These are phyloP conservation scores for Dendrocincla tyrannina DNA, from an alignment of 2,797 vertebrate species.

Conservation along the genomic window DNA sequence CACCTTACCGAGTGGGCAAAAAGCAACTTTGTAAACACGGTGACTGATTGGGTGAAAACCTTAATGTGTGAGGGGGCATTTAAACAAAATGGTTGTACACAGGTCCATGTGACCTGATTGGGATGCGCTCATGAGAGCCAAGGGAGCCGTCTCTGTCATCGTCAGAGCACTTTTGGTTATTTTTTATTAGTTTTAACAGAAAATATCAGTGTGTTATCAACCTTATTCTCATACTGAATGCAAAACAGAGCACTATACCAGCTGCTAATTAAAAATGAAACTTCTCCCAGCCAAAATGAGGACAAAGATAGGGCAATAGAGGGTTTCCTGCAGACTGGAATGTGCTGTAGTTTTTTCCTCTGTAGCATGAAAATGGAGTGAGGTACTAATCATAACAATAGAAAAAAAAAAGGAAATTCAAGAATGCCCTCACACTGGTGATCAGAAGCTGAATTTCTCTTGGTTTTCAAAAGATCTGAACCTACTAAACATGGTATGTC, in stretches of 20 bases:
- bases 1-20: neutral
- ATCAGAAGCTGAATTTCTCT: neutral
- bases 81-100: neutral
- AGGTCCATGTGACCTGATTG: neutral
- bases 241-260: neutral
- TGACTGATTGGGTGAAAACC: neutral
- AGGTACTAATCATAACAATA: neutral
- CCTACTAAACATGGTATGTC: neutral
- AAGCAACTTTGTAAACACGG: neutral
- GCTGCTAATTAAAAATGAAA: too few species aligned
- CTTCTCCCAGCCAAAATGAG: neutral
- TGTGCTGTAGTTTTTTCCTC: neutral
- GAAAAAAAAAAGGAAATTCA: neutral
- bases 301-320: neutral
- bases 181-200: neutral
- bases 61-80: rapidly evolving
- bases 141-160: neutral
- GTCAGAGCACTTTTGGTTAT: neutral
- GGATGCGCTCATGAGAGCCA: neutral
- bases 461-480: neutral
- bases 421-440: neutral
- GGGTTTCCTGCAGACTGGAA: neutral
- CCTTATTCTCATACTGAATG: neutral
- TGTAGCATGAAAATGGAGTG: neutral
- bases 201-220: neutral